Conservation (phyloP, 2,113 vertebrate species). For the Desmodus rotundus region DNA sequence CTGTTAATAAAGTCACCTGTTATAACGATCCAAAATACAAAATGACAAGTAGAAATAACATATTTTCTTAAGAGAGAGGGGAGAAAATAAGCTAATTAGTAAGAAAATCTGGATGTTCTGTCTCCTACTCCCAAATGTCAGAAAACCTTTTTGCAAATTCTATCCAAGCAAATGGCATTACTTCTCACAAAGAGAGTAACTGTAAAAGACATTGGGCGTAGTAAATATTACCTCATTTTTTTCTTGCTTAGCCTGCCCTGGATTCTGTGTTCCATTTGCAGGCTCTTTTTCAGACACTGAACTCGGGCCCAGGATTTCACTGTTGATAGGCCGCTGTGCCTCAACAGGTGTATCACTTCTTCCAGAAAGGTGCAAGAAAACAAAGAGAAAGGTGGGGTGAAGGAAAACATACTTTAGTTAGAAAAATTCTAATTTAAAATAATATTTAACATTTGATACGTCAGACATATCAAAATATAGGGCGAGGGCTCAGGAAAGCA, state of each 20-base stretch:
- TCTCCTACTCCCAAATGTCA: background rate
- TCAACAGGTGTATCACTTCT: conserved; percentile 89
- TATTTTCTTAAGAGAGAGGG: background rate
- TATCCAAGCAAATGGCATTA: background rate
- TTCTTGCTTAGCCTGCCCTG: conserved; percentile 81
- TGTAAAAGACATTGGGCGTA: background rate
- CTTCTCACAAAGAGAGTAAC: background rate
- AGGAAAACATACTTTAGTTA: background rate
- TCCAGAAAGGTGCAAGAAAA: conserved; percentile 60
- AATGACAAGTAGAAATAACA: background rate
- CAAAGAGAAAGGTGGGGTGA: background rate
- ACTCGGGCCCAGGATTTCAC: conserved; percentile 81
- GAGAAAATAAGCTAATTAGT: conserved; percentile 8
- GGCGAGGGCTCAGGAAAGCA: background rate
- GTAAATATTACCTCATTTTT: conserved; percentile 88
- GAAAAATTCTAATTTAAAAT: conserved; percentile 23
- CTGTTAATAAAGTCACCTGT: conserved; percentile 31
- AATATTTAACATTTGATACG: background rate
- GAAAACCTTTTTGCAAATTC: conserved; percentile 7
- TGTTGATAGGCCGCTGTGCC: conserved; percentile 83
- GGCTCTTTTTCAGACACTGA: conserved; percentile 81
- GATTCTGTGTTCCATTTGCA: conserved; percentile 81
- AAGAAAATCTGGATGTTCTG: background rate
- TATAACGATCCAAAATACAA: conserved; percentile 4
- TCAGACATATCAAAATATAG: background rate